Conservation (phyloP, 2,113 vertebrate species). For the Lycocorax pyrrhopterus region DNA sequence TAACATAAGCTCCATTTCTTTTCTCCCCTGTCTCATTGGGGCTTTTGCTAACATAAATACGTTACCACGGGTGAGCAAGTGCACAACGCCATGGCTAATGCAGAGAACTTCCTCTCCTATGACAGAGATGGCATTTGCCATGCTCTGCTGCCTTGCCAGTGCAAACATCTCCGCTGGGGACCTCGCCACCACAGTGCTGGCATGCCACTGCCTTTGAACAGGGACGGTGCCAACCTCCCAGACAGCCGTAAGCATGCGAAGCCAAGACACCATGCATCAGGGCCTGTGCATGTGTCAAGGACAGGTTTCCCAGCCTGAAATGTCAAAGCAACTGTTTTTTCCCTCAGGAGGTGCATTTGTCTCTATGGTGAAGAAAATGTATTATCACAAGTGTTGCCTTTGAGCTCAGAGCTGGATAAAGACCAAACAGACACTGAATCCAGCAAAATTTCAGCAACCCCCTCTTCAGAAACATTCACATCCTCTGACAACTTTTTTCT, state of each 20-base stretch:
- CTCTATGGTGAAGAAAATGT: constrained; percentile 48
- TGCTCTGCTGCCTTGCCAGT: not conserved
- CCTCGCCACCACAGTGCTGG: not conserved
- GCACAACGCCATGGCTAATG: not conserved
- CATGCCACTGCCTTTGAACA: not conserved
- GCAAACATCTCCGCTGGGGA: not conserved
- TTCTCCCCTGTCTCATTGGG: not conserved
- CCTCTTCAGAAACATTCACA: constrained; percentile 13
- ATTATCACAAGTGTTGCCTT: constrained; percentile 46
- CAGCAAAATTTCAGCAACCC: constrained; percentile 31
- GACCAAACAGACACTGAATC: constrained; percentile 28
- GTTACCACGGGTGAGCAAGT: not conserved
- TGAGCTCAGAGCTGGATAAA: constrained; percentile 41
- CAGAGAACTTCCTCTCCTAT: not conserved
- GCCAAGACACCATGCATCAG: not conserved
- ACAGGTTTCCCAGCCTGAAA: constrained; percentile 52
- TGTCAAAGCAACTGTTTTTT: constrained; percentile 15
- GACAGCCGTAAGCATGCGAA: not conserved
- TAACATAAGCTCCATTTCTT: not conserved
- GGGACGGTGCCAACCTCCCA: not conserved
- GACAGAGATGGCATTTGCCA: not conserved
- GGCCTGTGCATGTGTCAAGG: constrained; percentile 10
- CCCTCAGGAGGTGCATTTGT: constrained; percentile 45
- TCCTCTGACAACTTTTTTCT: constrained; percentile 1
- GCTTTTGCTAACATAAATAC: not conserved